Conservation (phyloP, 2,797 vertebrate genomes). For the Chaetodon trifasciatus region DNA sequence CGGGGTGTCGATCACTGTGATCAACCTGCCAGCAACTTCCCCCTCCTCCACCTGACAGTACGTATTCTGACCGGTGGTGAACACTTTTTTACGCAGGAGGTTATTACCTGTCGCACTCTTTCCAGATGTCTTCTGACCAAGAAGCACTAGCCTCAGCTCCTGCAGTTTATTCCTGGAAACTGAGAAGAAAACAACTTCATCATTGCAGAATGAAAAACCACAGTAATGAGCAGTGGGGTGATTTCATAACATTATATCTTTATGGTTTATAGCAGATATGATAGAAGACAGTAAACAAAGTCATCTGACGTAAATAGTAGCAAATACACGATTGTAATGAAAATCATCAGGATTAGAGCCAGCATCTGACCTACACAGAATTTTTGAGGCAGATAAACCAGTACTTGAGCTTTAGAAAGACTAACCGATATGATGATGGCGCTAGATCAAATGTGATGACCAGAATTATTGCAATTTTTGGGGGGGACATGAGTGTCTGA, state of each 20-base stretch:
- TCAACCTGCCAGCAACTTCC: slow-evolving; percentile 2
- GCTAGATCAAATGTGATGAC: no score
- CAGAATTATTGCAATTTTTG: no score
- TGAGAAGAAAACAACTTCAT: slow-evolving; percentile 26
- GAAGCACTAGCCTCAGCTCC: slow-evolving; percentile 44
- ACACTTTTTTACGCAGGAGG: slow-evolving; percentile 48
- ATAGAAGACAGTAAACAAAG: no score
- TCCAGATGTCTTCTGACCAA: slow-evolving; percentile 62
- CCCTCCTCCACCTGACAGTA: slow-evolving; percentile 3
- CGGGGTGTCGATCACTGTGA: slow-evolving; percentile 67
- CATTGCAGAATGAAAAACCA: neutral
- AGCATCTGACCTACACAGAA: neutral
- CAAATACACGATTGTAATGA: no score
- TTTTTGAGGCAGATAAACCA: neutral
- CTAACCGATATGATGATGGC: no score
- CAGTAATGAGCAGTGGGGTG: neutral
- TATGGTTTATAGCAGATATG: no score
- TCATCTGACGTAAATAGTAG: no score
- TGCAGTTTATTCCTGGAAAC: slow-evolving; percentile 17
- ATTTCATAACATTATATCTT: neutral
- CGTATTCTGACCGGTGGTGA: slow-evolving; percentile 22
- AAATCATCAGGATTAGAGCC: no score
- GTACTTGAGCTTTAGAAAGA: no score
- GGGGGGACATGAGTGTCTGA: no score
- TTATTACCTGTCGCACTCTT: slow-evolving; percentile 69